phyloP scores from a whole-genome alignment of 2,113 vertebrate genomes.

The Nesogale talazaci region DNA sequence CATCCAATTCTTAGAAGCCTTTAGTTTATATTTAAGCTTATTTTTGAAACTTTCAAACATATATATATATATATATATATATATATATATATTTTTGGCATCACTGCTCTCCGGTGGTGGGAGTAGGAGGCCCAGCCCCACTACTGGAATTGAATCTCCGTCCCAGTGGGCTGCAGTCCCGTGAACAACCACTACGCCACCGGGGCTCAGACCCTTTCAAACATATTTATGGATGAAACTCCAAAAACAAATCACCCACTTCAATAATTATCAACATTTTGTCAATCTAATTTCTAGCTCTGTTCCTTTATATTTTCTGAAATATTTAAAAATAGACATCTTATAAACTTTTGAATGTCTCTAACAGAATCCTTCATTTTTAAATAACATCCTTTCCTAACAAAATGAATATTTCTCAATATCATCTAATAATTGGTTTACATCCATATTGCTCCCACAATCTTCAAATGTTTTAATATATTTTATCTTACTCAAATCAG shows the following conservation, averaged over 20 bases:
- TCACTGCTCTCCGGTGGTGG: too few species aligned
- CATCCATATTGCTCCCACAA: not conserved
- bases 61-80: too few species aligned
- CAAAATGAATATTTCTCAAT: constrained; percentile 25
- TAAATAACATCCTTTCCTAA: not conserved
- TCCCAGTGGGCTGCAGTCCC: too few species aligned
- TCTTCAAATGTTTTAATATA: constrained; percentile 1
- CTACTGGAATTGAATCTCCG: too few species aligned
- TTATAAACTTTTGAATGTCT: not conserved
- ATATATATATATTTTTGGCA: too few species aligned
- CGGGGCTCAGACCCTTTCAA: too few species aligned
- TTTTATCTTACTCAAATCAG: not conserved
- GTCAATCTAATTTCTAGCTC: not conserved
- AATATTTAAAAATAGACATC: constrained; percentile 19
- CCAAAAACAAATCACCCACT: not conserved
- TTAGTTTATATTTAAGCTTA: constrained; percentile 22
- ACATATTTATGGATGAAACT: too few species aligned
- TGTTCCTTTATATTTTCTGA: not conserved
- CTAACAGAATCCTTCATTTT: too few species aligned
- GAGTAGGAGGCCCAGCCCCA: too few species aligned
- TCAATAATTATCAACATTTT: constrained; percentile 52
- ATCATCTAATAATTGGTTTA: not conserved
- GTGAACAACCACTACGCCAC: too few species aligned
- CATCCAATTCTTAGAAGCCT: constrained; percentile 26
- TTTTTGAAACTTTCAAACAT: constrained; percentile 48